Evolutionary conservation across 2,113 vertebrate species (phyloP).

Genomic region (Colossoma macropomum): DNA sequence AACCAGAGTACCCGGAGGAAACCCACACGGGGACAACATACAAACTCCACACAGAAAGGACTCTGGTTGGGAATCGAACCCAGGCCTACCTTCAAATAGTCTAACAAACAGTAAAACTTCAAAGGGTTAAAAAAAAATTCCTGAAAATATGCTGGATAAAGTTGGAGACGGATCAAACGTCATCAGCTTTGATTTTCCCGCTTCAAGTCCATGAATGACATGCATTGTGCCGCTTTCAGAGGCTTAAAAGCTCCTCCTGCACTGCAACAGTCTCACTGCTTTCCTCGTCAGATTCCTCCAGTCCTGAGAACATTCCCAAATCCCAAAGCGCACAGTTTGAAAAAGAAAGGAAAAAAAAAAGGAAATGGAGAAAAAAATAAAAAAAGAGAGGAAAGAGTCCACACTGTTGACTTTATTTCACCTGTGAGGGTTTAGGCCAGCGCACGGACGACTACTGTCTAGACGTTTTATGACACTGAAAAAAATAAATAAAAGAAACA

Average conservation of each 20-base stretch:
- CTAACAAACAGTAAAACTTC: too few species aligned
- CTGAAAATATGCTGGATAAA: too few species aligned
- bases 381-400: not conserved
- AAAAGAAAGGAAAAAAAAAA: not conserved
- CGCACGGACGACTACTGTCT: constrained; percentile 37
- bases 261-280: not conserved
- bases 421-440: constrained; percentile 9
- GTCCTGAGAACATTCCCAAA: not conserved
- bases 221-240: too few species aligned
- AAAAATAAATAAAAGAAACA: constrained; percentile 39
- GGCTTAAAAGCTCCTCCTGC: not conserved
- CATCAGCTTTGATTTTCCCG: too few species aligned
- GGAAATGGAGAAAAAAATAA: not conserved
- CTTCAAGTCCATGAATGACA: too few species aligned
- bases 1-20: too few species aligned
- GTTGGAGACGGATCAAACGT: too few species aligned
- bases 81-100: too few species aligned
- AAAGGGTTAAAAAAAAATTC: too few species aligned
- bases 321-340: not conserved
- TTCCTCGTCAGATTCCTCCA: not conserved
- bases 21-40: too few species aligned
- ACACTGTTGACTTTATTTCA: constrained; percentile 29
- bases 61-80: too few species aligned
- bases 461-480: constrained; percentile 50
- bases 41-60: too few species aligned